Evolutionary conservation across 2,797 vertebrate genomes (phyloP).

Genomic region (Syncerus caffer): DNA sequence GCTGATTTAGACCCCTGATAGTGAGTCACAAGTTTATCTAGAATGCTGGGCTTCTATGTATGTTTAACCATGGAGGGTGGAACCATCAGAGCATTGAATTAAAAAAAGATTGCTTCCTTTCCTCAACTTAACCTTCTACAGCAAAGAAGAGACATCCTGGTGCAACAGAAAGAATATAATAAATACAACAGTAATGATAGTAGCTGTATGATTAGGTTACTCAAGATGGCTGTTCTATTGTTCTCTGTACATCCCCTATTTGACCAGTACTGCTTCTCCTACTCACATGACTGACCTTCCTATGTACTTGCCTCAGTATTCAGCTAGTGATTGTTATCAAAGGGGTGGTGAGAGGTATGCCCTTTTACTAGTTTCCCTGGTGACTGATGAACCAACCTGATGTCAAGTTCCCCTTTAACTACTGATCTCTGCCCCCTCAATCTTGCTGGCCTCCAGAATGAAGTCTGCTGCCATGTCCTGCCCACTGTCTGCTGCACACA

Average conservation of each 20-base stretch:
- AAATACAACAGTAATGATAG: neutral
- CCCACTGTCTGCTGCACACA: neutral
- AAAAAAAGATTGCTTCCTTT: conserved; percentile 6
- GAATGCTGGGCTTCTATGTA: neutral
- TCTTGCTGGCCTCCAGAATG: neutral
- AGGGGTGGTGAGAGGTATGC: neutral
- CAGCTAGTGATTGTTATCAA: neutral
- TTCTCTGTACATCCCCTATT: neutral
- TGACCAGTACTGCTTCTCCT: neutral
- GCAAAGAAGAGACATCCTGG: neutral
- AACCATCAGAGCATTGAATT: conserved; percentile 4
- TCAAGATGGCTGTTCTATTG: neutral
- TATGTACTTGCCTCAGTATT: neutral
- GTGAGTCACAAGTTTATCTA: conserved; percentile 4
- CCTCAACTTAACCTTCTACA: neutral
- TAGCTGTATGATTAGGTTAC: neutral
- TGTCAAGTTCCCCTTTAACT: neutral
- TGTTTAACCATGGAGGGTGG: neutral
- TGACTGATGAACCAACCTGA: neutral
- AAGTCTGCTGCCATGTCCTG: neutral
- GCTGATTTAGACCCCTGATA: conserved; percentile 62
- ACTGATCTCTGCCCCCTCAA: neutral
- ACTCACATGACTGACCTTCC: neutral
- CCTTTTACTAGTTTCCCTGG: neutral
- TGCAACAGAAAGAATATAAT: neutral